Conservation (phyloP, 2,113 vertebrate genomes). For the Cynocephalus volans region DNA sequence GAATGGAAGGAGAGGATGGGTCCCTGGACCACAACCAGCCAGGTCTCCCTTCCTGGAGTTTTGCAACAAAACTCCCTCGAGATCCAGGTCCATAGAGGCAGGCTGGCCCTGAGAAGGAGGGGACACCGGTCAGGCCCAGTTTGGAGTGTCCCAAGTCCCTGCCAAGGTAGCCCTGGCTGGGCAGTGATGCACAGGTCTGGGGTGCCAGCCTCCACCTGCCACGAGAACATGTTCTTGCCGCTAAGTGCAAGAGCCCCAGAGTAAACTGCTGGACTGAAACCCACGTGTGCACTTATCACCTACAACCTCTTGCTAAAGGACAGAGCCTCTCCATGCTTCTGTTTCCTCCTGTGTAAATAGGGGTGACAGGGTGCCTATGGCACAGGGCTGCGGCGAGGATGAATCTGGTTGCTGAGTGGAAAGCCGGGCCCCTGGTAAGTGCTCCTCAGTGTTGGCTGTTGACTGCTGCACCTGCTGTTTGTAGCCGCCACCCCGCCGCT, state of each 20-base stretch:
- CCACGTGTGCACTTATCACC: rapidly evolving
- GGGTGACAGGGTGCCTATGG: no score
- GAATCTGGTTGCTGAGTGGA: not conserved
- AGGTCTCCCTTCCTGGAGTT: not conserved
- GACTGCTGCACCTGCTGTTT: rapidly evolving
- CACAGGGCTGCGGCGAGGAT: rapidly evolving
- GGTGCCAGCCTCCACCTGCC: no score
- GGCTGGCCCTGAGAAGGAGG: not conserved
- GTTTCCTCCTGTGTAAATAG: not conserved
- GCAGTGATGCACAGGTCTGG: not conserved
- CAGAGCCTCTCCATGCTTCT: rapidly evolving
- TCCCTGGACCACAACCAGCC: not conserved
- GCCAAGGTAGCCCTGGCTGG: rapidly evolving
- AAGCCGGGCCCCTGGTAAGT: rapidly evolving
- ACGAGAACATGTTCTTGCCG: not conserved
- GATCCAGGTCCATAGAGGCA: not conserved
- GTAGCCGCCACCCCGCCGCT: rapidly evolving
- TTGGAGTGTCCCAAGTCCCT: not conserved
- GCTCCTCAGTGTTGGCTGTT: rapidly evolving
- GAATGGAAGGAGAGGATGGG: not conserved
- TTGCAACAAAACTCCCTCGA: not conserved
- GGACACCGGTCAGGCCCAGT: rapidly evolving
- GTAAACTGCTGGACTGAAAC: not conserved
- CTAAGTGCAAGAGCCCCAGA: not conserved
- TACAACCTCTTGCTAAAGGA: not conserved